Conservation (phyloP, 2,113 vertebrate genomes). For the Semicossyphus pulcher region DNA sequence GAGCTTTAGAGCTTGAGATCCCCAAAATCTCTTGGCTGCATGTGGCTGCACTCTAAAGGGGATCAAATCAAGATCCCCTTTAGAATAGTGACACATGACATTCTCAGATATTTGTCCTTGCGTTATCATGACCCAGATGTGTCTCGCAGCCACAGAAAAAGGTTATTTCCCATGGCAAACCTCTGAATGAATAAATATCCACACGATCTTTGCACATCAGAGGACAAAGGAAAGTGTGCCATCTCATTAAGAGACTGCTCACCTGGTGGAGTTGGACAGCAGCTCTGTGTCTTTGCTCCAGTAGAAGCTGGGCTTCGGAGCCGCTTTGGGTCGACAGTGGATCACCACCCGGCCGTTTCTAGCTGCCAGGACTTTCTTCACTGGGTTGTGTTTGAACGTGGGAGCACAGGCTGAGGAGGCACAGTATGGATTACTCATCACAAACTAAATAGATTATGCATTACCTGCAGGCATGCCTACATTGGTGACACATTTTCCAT, state of each 20-base stretch:
- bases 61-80: not conserved
- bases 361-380: slow-evolving; percentile 90
- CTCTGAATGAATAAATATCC: not conserved
- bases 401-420: slow-evolving; percentile 87
- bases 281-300: slow-evolving; percentile 98
- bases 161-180: not conserved
- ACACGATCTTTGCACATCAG: not conserved
- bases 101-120: slow-evolving; percentile 1
- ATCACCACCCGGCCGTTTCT: slow-evolving; percentile 92
- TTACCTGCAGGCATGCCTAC: not conserved
- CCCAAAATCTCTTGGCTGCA: slow-evolving; percentile 9
- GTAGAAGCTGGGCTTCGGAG: slow-evolving; percentile 89
- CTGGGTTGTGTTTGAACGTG: slow-evolving; percentile 92
- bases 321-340: slow-evolving; percentile 93
- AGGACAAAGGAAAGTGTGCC: not conserved
- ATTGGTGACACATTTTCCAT: slow-evolving; percentile 1
- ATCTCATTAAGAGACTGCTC: slow-evolving; percentile 19
- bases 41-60: not conserved
- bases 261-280: slow-evolving; percentile 93
- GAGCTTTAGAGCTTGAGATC: slow-evolving; percentile 23
- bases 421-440: slow-evolving; percentile 43
- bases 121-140: slow-evolving; percentile 30
- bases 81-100: no score
- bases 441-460: slow-evolving; percentile 9
- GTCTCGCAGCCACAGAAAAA: slow-evolving; percentile 9